Evolutionary conservation across 2,113 vertebrate species (phyloP).

Genomic region (Telmatochromis brichardi): DNA sequence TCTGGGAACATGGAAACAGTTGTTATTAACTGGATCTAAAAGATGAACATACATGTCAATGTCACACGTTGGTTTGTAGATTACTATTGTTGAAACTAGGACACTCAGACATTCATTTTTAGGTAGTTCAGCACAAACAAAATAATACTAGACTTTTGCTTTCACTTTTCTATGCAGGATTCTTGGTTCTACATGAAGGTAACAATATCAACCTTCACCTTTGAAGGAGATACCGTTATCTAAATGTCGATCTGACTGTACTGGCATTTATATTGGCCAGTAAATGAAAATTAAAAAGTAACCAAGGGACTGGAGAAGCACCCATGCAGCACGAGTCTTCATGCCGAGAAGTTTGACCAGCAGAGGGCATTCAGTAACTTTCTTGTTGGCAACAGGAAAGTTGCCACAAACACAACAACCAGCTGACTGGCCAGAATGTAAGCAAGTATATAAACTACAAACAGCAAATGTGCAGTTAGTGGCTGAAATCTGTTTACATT

Average conservation of each 20-base stretch:
- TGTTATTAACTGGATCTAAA: neutral
- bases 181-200: neutral
- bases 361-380: neutral
- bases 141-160: neutral
- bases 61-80: neutral
- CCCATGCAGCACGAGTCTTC: neutral
- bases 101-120: neutral
- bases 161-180: neutral
- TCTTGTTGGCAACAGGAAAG: neutral
- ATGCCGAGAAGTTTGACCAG: neutral
- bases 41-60: neutral
- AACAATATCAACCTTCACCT: neutral
- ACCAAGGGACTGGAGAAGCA: neutral
- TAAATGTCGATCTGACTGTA: neutral
- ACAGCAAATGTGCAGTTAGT: neutral
- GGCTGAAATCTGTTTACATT: neutral
- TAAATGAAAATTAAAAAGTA: neutral
- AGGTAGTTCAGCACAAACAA: neutral
- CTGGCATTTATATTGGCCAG: neutral
- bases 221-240: neutral
- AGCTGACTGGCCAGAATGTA: neutral
- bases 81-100: neutral
- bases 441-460: neutral
- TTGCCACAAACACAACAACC: neutral
- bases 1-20: neutral